Evolutionary conservation across 2,888 invertebrate species (phyloP).

Genomic region (Gandaritis pyraliata): DNA sequence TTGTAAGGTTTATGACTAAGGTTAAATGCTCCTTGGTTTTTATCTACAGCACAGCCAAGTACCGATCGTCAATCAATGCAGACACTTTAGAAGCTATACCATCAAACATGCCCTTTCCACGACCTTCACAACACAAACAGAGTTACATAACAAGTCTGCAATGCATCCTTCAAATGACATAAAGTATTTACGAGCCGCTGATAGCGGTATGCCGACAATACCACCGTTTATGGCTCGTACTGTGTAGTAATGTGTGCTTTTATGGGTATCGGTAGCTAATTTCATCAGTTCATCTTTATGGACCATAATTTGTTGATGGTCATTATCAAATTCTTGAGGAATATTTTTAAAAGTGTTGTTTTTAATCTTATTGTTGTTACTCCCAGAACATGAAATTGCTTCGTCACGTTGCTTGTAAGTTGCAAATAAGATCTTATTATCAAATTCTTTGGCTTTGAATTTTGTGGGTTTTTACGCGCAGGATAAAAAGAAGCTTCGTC

Average conservation of each 20-base stretch:
- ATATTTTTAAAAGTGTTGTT: not conserved
- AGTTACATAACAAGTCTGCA: constrained; percentile 28
- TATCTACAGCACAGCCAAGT: not conserved
- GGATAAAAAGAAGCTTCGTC: too few relatives aligned
- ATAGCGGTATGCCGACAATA: constrained; percentile 45
- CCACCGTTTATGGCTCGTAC: constrained; percentile 54
- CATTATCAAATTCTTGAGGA: not conserved
- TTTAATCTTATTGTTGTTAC: too few relatives aligned
- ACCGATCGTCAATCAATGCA: constrained; percentile 5
- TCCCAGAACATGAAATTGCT: too few relatives aligned
- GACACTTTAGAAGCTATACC: not conserved
- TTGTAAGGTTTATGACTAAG: too few relatives aligned
- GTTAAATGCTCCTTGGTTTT: too few relatives aligned
- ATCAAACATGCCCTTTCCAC: constrained; percentile 20
- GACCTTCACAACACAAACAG: constrained; percentile 29
- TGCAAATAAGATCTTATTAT: too few relatives aligned
- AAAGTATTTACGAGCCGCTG: constrained; percentile 54
- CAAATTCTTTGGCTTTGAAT: too few relatives aligned
- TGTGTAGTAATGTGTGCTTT: constrained; percentile 47
- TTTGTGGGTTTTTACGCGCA: too few relatives aligned
- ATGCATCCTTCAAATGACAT: constrained; percentile 39
- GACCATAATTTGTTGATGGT: constrained; percentile 8
- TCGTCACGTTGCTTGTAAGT: too few relatives aligned
- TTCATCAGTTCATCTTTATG: constrained; percentile 36
- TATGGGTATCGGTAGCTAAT: constrained; percentile 37